Evolutionary conservation across 2,797 vertebrate genomes (phyloP).

Genomic region (Thripadectes ignobilis): DNA sequence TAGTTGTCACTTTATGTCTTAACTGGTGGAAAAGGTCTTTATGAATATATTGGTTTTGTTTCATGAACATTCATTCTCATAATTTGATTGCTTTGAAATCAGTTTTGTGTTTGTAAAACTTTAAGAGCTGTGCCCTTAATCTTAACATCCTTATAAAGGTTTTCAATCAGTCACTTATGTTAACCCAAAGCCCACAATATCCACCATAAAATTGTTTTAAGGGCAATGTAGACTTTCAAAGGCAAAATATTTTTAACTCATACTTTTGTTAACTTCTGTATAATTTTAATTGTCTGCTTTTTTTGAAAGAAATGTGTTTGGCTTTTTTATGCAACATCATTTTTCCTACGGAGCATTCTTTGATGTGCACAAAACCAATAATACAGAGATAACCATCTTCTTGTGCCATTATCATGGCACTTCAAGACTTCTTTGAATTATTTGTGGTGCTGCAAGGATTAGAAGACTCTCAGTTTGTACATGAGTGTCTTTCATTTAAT

Average conservation of each 20-base stretch:
- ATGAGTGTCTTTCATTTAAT: constrained; percentile 5
- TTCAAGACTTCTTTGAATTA: constrained; percentile 50
- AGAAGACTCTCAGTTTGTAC: background rate
- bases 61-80: background rate
- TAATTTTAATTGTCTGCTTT: constrained; percentile 22
- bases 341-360: background rate
- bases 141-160: constrained; percentile 27
- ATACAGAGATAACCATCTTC: constrained; percentile 41
- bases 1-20: background rate
- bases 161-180: constrained; percentile 29
- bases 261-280: background rate
- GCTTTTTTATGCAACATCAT: background rate
- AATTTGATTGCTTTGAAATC: constrained; percentile 37
- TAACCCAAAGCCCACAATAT: constrained; percentile 24
- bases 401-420: background rate
- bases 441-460: background rate
- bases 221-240: constrained; percentile 23
- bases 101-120: constrained; percentile 12
- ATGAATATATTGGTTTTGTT: background rate
- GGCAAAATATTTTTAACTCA: background rate
- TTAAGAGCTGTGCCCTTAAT: constrained; percentile 31
- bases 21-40: background rate
- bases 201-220: constrained; percentile 62
- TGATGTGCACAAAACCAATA: constrained; percentile 32
- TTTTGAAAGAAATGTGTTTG: background rate